Percentiles rank a stretch among this genome's conserved stretches.
Evolutionary conservation across 2,797 vertebrate genomes (phyloP).

Genomic region (Cyprinodon diabolis): DNA sequence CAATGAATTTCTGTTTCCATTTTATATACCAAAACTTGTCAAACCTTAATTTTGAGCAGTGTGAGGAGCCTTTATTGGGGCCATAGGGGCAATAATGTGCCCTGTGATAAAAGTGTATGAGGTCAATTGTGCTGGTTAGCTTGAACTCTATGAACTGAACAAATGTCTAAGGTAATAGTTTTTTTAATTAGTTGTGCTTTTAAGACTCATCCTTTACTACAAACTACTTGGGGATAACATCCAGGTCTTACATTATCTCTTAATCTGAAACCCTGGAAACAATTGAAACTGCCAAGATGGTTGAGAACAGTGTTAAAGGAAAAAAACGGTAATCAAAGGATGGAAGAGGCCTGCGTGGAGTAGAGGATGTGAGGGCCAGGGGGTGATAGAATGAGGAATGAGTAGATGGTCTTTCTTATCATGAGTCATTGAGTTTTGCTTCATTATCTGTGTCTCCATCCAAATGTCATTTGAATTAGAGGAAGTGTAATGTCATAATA

Average conservation of each 20-base stretch:
- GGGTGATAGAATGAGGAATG: constrained; percentile 58
- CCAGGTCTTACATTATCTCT: constrained; percentile 21
- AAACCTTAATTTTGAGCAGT: neutral
- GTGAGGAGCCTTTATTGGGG: too few relatives aligned
- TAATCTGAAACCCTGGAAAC: constrained; percentile 54
- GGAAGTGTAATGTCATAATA: too few relatives aligned
- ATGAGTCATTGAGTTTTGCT: constrained; percentile 72
- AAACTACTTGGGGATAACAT: constrained; percentile 60
- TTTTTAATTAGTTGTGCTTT: constrained; percentile 12
- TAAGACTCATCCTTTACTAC: constrained; percentile 60
- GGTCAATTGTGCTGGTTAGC: constrained; percentile 4
- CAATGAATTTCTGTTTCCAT: neutral
- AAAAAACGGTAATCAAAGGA: constrained; percentile 52
- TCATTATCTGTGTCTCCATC: constrained; percentile 38
- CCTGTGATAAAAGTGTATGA: neutral
- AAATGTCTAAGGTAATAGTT: constrained; percentile 6
- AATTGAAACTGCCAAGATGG: constrained; percentile 68
- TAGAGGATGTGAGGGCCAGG: constrained; percentile 21
- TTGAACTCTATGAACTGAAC: constrained; percentile 24
- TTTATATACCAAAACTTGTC: neutral
- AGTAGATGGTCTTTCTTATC: constrained; percentile 61
- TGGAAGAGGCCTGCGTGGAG: constrained; percentile 17
- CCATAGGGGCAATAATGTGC: neutral
- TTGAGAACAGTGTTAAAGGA: constrained; percentile 62
- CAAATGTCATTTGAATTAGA: too few relatives aligned